Conservation (phyloP, 2,888 invertebrate species). For the Acleris sparsana region DNA sequence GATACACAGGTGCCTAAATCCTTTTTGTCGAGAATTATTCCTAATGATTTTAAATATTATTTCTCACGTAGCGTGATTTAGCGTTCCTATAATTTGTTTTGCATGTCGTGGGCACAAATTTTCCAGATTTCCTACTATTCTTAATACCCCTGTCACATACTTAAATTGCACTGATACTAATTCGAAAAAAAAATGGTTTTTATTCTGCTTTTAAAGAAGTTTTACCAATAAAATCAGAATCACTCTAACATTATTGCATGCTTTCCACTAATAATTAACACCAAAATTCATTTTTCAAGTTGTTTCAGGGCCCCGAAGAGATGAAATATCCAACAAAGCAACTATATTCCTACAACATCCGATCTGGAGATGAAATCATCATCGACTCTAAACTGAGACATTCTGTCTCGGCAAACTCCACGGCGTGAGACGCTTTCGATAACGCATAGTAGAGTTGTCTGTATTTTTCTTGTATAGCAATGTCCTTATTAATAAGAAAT, state of each 20-base stretch:
- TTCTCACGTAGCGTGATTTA: no score
- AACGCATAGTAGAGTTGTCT: not conserved
- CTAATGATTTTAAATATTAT: no score
- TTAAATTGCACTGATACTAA: no score
- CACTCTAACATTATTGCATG: slow-evolving; percentile 1
- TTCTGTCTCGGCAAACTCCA: slow-evolving; percentile 67
- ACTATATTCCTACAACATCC: slow-evolving; percentile 95
- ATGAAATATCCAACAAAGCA: slow-evolving; percentile 95
- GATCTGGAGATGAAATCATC: slow-evolving; percentile 95
- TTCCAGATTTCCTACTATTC: no score
- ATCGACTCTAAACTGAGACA: slow-evolving; percentile 90
- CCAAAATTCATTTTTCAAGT: slow-evolving; percentile 41
- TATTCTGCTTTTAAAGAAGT: no score
- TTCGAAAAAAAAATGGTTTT: no score
- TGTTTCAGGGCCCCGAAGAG: slow-evolving; percentile 90
- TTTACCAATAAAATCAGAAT: not conserved
- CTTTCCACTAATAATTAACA: slow-evolving; percentile 38
- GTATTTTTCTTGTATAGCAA: not conserved
- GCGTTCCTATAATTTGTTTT: no score
- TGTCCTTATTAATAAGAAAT: not conserved
- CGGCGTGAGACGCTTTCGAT: slow-evolving; percentile 44
- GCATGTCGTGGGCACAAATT: no score
- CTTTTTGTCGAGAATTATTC: no score
- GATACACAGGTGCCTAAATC: slow-evolving; percentile 78
- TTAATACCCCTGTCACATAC: no score